phyloP scores from a whole-genome alignment of 2,888 invertebrate species.

The Eutolmus rufibarbis region DNA sequence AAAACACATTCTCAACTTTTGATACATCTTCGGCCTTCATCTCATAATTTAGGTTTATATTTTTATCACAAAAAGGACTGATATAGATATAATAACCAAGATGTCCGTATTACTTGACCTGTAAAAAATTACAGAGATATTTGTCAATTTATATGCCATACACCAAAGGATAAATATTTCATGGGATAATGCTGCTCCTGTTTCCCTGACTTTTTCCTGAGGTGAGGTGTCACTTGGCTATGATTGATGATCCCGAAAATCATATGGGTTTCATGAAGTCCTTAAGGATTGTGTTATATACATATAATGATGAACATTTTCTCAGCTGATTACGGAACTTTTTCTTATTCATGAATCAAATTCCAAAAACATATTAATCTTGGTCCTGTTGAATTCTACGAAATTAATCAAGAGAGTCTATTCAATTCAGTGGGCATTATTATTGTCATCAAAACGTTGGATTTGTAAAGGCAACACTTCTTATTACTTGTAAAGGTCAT shows the following conservation, averaged over 20 bases:
- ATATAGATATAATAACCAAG: background rate
- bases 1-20: background rate
- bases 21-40: background rate
- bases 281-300: background rate
- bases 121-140: background rate
- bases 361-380: background rate
- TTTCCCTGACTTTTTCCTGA: background rate
- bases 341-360: background rate
- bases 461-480: background rate
- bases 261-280: background rate
- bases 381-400: background rate
- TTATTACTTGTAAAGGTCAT: background rate
- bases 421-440: background rate
- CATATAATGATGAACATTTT: background rate
- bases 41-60: background rate
- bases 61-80: background rate
- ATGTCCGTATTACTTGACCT: background rate
- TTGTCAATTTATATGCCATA: background rate
- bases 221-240: background rate
- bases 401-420: background rate
- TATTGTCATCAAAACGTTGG: background rate
- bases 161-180: background rate
- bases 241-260: background rate
- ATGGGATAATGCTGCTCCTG: background rate
- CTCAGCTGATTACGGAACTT: background rate